Conservation (phyloP, 2,113 vertebrate species). For the Lampris incognitus region DNA sequence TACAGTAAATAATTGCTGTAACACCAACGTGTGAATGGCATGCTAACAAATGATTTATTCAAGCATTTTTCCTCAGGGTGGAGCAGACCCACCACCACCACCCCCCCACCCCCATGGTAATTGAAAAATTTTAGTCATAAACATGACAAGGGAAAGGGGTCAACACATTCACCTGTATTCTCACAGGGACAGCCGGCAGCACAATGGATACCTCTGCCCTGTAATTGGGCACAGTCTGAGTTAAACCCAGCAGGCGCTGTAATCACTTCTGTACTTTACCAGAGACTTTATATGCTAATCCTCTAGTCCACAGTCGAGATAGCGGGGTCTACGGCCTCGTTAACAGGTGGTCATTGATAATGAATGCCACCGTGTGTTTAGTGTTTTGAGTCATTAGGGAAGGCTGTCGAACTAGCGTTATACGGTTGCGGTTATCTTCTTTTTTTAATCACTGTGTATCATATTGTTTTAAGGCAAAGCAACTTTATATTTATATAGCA, state of each 20-base stretch:
- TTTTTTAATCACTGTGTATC: constrained; percentile 16
- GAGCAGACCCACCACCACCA: not conserved
- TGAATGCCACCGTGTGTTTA: constrained; percentile 2
- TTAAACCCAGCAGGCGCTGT: not conserved
- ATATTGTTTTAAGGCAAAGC: constrained; percentile 7
- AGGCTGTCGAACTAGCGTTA: not conserved
- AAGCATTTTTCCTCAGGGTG: not conserved
- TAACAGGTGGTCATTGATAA: not conserved
- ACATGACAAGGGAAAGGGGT: constrained; percentile 37
- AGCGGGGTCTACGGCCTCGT: not conserved
- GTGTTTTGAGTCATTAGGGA: constrained; percentile 31
- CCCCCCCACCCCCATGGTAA: constrained; percentile 30
- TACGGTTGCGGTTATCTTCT: not conserved
- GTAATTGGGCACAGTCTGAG: not conserved
- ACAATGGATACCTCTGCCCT: constrained; percentile 1
- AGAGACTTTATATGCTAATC: not conserved
- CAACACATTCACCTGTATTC: constrained; percentile 44
- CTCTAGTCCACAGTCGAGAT: constrained; percentile 1
- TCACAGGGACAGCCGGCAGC: constrained; percentile 17
- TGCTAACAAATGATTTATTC: constrained; percentile 28
- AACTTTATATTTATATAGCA: no score
- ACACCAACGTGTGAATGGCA: constrained; percentile 35
- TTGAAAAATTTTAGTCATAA: constrained; percentile 44
- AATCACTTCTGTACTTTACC: constrained; percentile 3
- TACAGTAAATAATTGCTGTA: constrained; percentile 34